Percentiles rank a stretch among this genome's conserved stretches.
These are phyloP conservation scores for Thereva unica DNA, from an alignment of 2,888 invertebrate genomes.

Conservation along the genomic window DNA sequence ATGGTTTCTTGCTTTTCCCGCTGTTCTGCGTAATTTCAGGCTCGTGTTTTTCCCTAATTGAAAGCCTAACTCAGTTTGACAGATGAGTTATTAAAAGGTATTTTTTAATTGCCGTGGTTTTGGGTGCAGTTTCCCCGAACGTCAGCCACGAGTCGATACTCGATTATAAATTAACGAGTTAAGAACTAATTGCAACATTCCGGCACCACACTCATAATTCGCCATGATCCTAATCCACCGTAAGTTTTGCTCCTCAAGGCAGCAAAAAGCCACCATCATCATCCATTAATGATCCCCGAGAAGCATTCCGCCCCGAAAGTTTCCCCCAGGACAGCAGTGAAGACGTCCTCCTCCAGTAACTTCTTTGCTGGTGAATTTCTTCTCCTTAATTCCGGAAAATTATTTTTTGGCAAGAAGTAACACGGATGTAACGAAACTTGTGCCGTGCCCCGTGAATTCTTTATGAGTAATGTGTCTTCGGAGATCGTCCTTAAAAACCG, in stretches of 20 bases:
- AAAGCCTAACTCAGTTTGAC: too few relatives aligned
- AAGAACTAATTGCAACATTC: too few relatives aligned
- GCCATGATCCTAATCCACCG: slow-evolving; percentile 17
- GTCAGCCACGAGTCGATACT: too few relatives aligned
- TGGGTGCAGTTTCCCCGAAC: too few relatives aligned
- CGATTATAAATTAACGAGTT: too few relatives aligned
- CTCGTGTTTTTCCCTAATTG: too few relatives aligned
- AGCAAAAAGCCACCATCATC: slow-evolving; percentile 26
- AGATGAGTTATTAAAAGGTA: too few relatives aligned
- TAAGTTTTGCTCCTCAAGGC: slow-evolving; percentile 1
- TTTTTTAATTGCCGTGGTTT: too few relatives aligned
- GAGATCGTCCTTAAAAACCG: slow-evolving; percentile 19
- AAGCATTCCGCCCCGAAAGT: slow-evolving; percentile 24
- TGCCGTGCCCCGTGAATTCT: slow-evolving; percentile 16
- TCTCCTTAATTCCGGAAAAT: slow-evolving; percentile 14
- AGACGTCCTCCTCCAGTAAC: slow-evolving; percentile 11
- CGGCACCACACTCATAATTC: too few relatives aligned
- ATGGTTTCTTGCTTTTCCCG: too few relatives aligned
- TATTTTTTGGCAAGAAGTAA: slow-evolving; percentile 27
- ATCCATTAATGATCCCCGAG: slow-evolving; percentile 21
- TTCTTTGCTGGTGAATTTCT: slow-evolving; percentile 1
- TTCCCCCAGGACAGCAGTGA: slow-evolving; percentile 23
- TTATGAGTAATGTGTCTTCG: slow-evolving; percentile 24
- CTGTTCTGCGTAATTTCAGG: too few relatives aligned
- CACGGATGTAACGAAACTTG: slow-evolving; percentile 33